Conservation (phyloP, 1,140 invertebrate species). For the Drosophila suzukii region DNA sequence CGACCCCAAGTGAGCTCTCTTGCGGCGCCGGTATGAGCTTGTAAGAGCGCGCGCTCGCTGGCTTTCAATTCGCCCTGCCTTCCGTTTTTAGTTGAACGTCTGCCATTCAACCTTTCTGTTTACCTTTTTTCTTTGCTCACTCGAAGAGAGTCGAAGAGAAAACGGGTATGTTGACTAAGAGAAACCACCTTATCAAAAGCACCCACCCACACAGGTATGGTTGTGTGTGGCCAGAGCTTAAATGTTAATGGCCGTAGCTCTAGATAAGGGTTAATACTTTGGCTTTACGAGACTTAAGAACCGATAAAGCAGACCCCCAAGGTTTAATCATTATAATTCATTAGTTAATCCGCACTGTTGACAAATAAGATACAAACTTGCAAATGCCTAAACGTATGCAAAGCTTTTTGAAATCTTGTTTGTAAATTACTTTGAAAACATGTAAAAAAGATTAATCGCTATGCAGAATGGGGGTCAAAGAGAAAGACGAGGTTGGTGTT, state of each 20-base stretch:
- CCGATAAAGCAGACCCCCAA: neutral
- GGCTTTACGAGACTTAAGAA: neutral
- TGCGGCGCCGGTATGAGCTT: neutral
- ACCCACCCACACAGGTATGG: neutral
- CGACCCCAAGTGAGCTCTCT: slow-evolving; percentile 17
- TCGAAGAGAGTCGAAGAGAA: slow-evolving; percentile 1
- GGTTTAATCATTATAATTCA: neutral
- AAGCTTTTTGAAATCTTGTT: too few relatives aligned
- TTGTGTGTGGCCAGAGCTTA: slow-evolving; percentile 3
- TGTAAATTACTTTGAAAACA: too few relatives aligned
- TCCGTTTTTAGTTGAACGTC: slow-evolving; percentile 25
- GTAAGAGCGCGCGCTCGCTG: neutral
- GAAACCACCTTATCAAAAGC: slow-evolving; percentile 7
- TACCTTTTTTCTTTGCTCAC: slow-evolving; percentile 56
- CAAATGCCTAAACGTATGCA: neutral
- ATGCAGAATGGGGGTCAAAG: too few relatives aligned
- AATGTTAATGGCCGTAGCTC: neutral
- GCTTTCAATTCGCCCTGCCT: slow-evolving; percentile 49
- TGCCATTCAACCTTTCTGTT: slow-evolving; percentile 39
- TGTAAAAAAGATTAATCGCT: too few relatives aligned
- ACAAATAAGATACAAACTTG: neutral
- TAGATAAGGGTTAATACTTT: neutral
- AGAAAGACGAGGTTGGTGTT: too few relatives aligned
- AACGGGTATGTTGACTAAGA: neutral
- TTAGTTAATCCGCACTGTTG: slow-evolving; percentile 1